These are phyloP conservation scores for Thalpophila matura DNA, from an alignment of 2,888 invertebrate species.

Conservation along the genomic window DNA sequence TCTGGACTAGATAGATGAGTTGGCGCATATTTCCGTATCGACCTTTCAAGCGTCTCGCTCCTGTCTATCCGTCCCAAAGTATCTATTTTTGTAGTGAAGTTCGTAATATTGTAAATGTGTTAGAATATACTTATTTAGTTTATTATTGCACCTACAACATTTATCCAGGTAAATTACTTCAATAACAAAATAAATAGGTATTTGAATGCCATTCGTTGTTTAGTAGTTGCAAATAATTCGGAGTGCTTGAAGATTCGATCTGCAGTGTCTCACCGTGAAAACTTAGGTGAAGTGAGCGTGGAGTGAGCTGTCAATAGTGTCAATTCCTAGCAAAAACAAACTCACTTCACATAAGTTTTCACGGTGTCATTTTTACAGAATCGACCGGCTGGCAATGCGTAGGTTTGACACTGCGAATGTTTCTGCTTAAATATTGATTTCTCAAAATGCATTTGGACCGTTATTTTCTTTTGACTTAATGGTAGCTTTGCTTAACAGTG, in stretches of 20 bases:
- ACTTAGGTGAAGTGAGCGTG: no score
- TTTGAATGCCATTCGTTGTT: neutral
- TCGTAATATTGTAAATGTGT: conserved; percentile 30
- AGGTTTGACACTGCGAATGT: no score
- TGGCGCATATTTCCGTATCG: conserved; percentile 69
- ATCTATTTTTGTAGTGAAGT: conserved; percentile 52
- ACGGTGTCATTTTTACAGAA: no score
- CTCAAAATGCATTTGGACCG: neutral
- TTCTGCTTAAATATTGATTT: neutral
- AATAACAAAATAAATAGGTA: neutral
- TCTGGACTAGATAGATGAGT: conserved; percentile 68
- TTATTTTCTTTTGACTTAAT: neutral
- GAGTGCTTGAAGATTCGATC: neutral
- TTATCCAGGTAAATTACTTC: neutral
- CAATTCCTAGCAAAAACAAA: no score
- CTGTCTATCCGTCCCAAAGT: conserved; percentile 63
- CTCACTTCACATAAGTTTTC: no score
- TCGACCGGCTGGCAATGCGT: no score
- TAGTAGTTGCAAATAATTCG: neutral
- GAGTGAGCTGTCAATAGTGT: no score
- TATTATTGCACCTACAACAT: neutral
- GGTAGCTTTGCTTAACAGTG: neutral
- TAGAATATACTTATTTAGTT: conserved; percentile 16
- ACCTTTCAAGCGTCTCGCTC: conserved; percentile 67
- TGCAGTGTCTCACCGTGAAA: no score